phyloP scores from a whole-genome alignment of 2,888 invertebrate species.

The Ceriagrion tenellum region DNA sequence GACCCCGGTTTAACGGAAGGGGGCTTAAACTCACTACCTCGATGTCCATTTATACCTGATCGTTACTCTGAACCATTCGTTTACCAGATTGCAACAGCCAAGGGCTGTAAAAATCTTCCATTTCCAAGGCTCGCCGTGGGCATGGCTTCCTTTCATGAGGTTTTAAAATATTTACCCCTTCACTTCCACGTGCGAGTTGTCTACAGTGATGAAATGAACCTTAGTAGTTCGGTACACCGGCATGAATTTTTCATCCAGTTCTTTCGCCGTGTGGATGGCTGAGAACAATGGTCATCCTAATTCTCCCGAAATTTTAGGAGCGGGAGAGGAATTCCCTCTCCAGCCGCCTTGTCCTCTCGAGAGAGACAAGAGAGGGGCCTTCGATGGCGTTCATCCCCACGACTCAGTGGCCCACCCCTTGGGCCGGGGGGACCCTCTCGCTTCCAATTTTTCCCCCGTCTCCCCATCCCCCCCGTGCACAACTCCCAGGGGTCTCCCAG shows the following conservation, averaged over 20 bases:
- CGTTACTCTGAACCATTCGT: no score
- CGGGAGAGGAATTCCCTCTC: conserved; percentile 36
- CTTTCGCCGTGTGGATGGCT: neutral
- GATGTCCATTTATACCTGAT: no score
- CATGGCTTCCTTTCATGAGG: neutral
- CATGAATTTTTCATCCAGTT: neutral
- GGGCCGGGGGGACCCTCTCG: neutral
- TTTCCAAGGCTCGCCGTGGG: neutral
- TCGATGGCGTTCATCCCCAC: conserved; percentile 53
- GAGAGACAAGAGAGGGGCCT: neutral
- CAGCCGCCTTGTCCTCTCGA: neutral
- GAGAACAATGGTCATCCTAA: conserved; percentile 51
- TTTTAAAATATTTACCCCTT: conserved; percentile 4
- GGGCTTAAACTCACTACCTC: no score
- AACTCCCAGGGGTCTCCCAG: conserved; percentile 15
- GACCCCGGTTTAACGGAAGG: no score
- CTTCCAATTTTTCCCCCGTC: conserved; percentile 32
- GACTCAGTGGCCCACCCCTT: neutral
- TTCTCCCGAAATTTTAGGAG: conserved; percentile 41
- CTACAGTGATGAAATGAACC: neutral
- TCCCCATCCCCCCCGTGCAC: neutral
- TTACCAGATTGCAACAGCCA: no score
- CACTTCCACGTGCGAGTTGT: neutral
- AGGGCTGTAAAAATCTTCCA: neutral
- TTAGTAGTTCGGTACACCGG: neutral